Evolutionary conservation across 2,888 invertebrate genomes (phyloP).

Genomic region (Aricia artaxerxes): DNA sequence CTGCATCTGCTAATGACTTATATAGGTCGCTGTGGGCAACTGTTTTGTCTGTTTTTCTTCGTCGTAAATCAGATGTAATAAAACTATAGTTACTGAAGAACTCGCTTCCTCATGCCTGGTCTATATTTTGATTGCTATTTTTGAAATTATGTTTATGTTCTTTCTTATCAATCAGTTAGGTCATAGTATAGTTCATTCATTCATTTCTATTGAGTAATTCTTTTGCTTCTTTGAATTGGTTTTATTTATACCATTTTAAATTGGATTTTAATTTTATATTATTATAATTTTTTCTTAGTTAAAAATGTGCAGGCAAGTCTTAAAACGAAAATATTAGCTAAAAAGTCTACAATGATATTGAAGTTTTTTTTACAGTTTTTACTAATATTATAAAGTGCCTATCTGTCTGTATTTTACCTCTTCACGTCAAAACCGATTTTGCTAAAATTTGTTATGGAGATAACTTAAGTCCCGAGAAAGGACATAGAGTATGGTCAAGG

Average conservation of each 20-base stretch:
- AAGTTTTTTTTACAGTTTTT: background rate
- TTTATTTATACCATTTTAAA: too few relatives aligned
- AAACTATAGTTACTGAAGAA: constrained; percentile 9
- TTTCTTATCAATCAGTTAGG: background rate
- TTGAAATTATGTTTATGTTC: background rate
- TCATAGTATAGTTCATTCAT: background rate
- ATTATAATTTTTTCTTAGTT: too few relatives aligned
- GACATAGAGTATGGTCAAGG: too few relatives aligned
- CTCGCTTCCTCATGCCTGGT: constrained; percentile 20
- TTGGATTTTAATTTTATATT: too few relatives aligned
- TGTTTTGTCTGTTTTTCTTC: constrained; percentile 14
- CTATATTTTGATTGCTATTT: constrained; percentile 21
- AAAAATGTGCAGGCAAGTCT: too few relatives aligned
- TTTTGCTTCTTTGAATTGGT: too few relatives aligned
- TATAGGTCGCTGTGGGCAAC: constrained; percentile 20
- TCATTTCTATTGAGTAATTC: background rate
- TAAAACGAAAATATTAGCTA: background rate
- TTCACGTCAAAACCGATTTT: too few relatives aligned
- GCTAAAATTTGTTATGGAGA: too few relatives aligned
- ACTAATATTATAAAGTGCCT: too few relatives aligned
- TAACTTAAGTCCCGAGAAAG: too few relatives aligned
- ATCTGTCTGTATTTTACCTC: too few relatives aligned
- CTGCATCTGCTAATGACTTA: constrained; percentile 23
- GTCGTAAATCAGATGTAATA: constrained; percentile 18
- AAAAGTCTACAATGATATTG: too few relatives aligned